Percentiles rank a stretch among this genome's conserved stretches.
Conservation (phyloP, 2,797 vertebrate species). For the Clangula hyemalis region DNA sequence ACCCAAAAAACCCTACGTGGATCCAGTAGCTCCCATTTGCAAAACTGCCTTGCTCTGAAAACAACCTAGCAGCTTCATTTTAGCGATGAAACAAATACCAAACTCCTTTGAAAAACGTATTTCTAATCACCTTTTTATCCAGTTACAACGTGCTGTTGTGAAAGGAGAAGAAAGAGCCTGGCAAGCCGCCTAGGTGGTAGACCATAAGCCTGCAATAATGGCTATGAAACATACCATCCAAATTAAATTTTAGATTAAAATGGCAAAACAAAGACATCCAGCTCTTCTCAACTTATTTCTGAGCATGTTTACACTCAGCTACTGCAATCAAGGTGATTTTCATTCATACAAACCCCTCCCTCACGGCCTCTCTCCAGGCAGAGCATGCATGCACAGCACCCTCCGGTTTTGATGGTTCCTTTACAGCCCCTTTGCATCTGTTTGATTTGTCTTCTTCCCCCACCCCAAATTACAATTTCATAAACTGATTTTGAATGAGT, state of each 20-base stretch:
- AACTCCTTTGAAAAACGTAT: conserved; percentile 4
- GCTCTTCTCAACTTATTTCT: background rate
- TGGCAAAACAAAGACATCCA: background rate
- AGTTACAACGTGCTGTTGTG: background rate
- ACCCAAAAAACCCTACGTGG: background rate
- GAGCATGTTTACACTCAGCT: background rate
- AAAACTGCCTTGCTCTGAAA: background rate
- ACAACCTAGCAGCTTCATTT: background rate
- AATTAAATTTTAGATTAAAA: background rate
- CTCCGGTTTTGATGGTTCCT: background rate
- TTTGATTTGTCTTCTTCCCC: background rate
- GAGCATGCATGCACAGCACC: background rate
- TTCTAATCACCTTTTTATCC: conserved; percentile 11
- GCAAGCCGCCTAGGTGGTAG: conserved; percentile 4
- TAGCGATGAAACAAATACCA: background rate
- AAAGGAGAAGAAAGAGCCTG: background rate
- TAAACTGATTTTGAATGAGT: background rate
- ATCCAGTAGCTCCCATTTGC: background rate
- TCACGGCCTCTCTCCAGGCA: background rate
- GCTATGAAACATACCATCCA: background rate
- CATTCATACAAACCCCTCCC: background rate
- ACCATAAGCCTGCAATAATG: background rate
- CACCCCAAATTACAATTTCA: background rate
- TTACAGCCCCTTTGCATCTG: background rate
- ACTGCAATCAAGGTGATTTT: background rate